phyloP scores from a whole-genome alignment of 1,140 invertebrate species.

The Heterodera carotae region DNA sequence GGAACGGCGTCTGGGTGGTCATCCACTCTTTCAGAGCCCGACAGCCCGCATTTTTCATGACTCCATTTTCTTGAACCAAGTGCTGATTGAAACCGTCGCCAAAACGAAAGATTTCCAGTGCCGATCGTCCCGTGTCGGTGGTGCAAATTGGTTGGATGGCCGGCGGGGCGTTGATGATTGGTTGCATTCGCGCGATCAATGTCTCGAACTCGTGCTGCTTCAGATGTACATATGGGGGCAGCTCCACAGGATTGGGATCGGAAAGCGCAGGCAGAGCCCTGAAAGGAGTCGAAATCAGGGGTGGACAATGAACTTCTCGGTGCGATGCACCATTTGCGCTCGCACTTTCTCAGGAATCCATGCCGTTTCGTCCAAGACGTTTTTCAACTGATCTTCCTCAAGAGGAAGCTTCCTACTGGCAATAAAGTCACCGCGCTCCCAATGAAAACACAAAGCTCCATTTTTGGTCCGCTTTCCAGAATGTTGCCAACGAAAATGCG shows the following conservation, averaged over 20 bases:
- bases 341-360: constrained; percentile 1
- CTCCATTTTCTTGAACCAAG: neutral
- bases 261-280: neutral
- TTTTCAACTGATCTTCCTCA: neutral
- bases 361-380: neutral
- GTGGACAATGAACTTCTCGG: neutral
- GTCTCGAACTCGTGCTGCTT: neutral
- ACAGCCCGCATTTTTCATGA: neutral
- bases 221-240: no score
- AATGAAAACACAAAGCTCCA: neutral
- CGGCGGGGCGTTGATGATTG: neutral
- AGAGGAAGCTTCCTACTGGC: neutral
- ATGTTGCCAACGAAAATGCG: no score
- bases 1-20: neutral
- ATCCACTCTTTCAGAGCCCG: constrained; percentile 6
- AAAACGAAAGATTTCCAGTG: neutral
- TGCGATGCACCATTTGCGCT: neutral
- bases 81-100: neutral
- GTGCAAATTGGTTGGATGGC: neutral
- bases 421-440: neutral
- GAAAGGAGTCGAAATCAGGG: neutral
- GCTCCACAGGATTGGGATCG: neutral
- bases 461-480: neutral
- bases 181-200: neutral
- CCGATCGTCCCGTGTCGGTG: neutral